Base-by-base conservation (phyloP, 2,888 invertebrate genomes). In the Plutella xylostella region DNA sequence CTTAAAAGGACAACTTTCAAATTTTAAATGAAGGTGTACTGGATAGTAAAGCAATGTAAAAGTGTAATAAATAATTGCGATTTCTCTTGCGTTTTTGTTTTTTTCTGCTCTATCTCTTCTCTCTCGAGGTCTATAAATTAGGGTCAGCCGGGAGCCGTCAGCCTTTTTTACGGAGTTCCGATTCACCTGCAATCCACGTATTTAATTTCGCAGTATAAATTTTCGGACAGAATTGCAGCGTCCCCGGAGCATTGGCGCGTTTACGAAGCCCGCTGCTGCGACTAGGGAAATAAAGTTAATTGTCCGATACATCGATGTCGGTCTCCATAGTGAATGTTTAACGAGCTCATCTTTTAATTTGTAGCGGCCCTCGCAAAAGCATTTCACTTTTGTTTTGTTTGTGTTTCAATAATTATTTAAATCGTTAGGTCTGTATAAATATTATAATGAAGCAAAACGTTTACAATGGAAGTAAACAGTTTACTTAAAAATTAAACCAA, bases 181-280 rank as follows among this genome's bases (percentile, higher is more conserved):
- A 67, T 79, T 69, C 63, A 68, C 64, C 66, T 78, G 75, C 79
- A 68, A 63, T 67, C 61, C 80, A 80, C 80, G 80, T 80, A 79
- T 79, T 80, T 80, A 76, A 80, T 82, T 76, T 71, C 58, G 69
- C 61, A 57, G 65, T 65, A 65, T 63, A 71, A 69, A 72, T 64
- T 65, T 60, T 30, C 60, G 55, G 56, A 48, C 49, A 53, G 53
- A 58, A 60, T 62, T 65, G 64, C 52, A 45, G 48, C 42, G 47
- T 57, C 61, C 51, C 52, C 46, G 47, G 52, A 46, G 51, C 40
- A 42, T 47, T 51, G 40, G 49, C 50, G 52, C 51, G 48, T 47
- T 54, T 52, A 44, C 39, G 28, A 43, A 18, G 47, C 42, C 45
- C 53, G 18, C 44, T n/a, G n/a, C n/a, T n/a, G n/a, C n/a, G n/a